Conservation (phyloP, 2,888 invertebrate genomes). For the Geophilus truncorum region DNA sequence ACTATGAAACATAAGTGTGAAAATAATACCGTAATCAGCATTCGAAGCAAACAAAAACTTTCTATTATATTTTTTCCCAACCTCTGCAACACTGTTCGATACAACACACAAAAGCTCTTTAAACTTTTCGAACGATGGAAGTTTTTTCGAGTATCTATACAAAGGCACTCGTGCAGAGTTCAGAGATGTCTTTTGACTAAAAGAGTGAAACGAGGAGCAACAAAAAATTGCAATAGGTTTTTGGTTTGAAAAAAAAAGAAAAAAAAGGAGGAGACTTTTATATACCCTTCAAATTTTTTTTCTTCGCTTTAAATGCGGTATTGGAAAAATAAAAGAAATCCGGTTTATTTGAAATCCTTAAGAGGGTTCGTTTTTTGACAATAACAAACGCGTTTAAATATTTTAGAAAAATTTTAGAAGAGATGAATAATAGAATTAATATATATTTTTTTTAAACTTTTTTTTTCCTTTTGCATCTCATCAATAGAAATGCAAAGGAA, state of each 20-base stretch:
- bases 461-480: too few species aligned
- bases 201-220: conserved; percentile 24
- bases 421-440: too few species aligned
- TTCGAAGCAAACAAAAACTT: background rate
- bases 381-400: background rate
- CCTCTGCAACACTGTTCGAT: background rate
- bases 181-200: conserved; percentile 19
- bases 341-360: background rate
- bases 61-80: background rate
- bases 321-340: background rate
- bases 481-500: background rate
- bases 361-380: background rate
- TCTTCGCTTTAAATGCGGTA: background rate
- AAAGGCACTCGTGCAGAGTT: conserved; percentile 21
- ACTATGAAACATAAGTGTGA: background rate
- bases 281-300: background rate
- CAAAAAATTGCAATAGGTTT: background rate
- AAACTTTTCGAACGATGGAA: conserved; percentile 4
- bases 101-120: background rate
- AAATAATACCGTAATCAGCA: background rate
- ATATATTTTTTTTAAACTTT: too few species aligned
- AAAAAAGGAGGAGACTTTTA: background rate
- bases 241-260: background rate
- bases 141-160: background rate
- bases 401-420: too few species aligned